Percentiles rank a stretch among this genome's conserved stretches.
Conservation (phyloP, 2,797 vertebrate genomes). For the Taenioides sp. region DNA sequence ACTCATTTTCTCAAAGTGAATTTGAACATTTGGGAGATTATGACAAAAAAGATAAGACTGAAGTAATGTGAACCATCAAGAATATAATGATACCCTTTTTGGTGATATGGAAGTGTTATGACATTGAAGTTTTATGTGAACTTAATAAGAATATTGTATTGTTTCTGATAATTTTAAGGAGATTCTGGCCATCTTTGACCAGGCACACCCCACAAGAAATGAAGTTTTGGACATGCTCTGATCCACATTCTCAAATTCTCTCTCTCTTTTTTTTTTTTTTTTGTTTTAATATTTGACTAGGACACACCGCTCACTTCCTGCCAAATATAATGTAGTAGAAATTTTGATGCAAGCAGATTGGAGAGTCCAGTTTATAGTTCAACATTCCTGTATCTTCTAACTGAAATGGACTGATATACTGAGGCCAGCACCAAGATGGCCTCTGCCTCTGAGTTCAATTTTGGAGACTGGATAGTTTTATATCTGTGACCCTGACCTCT, state of each 20-base stretch:
- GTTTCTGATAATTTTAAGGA: background rate
- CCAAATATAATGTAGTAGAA: background rate
- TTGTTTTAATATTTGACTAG: too few relatives aligned
- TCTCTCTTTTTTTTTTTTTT: too few relatives aligned
- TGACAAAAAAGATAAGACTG: conserved; percentile 44
- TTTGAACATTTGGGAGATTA: conserved; percentile 17
- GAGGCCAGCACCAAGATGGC: conserved; percentile 23
- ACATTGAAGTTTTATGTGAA: background rate
- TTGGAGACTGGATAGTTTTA: conserved; percentile 38
- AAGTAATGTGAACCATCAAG: background rate
- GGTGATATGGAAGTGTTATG: background rate
- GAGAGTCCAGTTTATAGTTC: conserved; percentile 2
- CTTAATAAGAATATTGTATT: background rate
- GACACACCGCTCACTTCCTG: background rate
- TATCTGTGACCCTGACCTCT: conserved; percentile 51
- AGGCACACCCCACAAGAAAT: background rate
- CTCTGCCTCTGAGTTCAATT: conserved; percentile 47
- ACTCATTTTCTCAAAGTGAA: conserved; percentile 38
- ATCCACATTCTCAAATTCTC: too few relatives aligned
- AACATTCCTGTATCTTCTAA: background rate
- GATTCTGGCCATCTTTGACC: background rate
- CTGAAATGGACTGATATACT: conserved; percentile 15
- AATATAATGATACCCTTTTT: background rate
- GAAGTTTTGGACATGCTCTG: too few relatives aligned
- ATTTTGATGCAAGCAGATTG: background rate